Conservation (phyloP, 2,113 vertebrate genomes). For the Paratilapia polleni region DNA sequence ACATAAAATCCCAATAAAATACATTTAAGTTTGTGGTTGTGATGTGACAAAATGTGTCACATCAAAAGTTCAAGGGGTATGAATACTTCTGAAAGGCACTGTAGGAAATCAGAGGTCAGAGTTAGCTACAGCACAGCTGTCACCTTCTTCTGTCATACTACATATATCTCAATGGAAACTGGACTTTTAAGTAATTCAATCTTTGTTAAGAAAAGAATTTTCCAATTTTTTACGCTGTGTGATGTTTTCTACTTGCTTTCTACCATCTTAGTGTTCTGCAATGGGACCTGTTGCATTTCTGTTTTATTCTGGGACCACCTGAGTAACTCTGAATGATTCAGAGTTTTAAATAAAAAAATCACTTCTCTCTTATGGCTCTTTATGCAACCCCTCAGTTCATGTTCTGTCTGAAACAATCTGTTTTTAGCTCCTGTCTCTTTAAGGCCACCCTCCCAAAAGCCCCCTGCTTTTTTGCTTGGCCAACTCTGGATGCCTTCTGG, state of each 20-base stretch:
- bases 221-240: neutral
- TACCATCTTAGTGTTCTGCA: too few species aligned
- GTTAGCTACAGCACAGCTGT: neutral
- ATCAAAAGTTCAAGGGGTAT: neutral
- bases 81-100: rapidly evolving
- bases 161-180: neutral
- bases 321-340: neutral
- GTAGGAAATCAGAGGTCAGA: rapidly evolving
- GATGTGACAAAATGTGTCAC: too few species aligned
- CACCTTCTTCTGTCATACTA: neutral
- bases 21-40: rapidly evolving
- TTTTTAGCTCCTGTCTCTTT: neutral
- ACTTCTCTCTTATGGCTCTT: too few species aligned
- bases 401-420: neutral
- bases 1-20: too few species aligned
- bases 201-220: neutral
- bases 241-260: too few species aligned
- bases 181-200: neutral
- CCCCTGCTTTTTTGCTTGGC: neutral
- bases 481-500: neutral
- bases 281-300: neutral
- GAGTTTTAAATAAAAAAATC: too few species aligned
- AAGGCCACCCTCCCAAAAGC: neutral
- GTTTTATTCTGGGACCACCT: neutral
- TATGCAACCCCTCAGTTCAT: neutral